Evolutionary conservation across 2,113 vertebrate genomes (phyloP), one percentile per base, ranked within the genome.

Genomic region (Ancistrus triradiatus): DNA sequence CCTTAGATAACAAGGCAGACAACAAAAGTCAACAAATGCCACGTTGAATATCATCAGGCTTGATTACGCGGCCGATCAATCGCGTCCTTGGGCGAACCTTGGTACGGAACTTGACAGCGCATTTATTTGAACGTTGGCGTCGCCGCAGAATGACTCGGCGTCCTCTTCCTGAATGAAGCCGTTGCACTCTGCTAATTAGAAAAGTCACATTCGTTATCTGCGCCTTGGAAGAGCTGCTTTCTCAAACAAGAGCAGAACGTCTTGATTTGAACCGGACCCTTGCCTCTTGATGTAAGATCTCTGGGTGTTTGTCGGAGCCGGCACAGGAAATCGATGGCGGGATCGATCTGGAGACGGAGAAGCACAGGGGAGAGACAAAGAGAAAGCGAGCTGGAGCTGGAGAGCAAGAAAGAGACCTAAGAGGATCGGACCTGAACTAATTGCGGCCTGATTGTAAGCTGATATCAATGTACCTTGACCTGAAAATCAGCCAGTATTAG

Each of bases 381-480:
- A 66, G 50, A 53, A 7, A 19, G 24, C n/a, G 48, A 48, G 33
- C 47, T 25, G 19, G 19, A 28, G 28, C 6, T 1, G 14, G n/a
- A 58, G 11, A 47, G 27, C 6, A 37, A n/a, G 35, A 35, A 21
- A 22, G 57, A 57, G 59, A 43, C 25, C 28, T 40, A 28, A 62
- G 51, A 24, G 50, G 37, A 47, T 37, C 21, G 52, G 21, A 53
- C 46, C 17, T 50, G 17, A 33, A 62, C 72, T 74, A 71, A 77
- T 77, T 66, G 47, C 57, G 27, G 15, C 46, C 47, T 55, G 56
- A 68, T 67, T 66, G 53, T 49, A 40, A 69, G 49, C 52, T 56
- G 65, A 61, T 55, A 56, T 70, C 44, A 57, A 62, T 48, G 56
- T 46, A 62, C n/a, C 59, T 59, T 72, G 78, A 82, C 72, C 75